These are phyloP conservation scores for Caenorhabditis sulstoni DNA, from an alignment of 2,888 invertebrate species.

Conservation along the genomic window DNA sequence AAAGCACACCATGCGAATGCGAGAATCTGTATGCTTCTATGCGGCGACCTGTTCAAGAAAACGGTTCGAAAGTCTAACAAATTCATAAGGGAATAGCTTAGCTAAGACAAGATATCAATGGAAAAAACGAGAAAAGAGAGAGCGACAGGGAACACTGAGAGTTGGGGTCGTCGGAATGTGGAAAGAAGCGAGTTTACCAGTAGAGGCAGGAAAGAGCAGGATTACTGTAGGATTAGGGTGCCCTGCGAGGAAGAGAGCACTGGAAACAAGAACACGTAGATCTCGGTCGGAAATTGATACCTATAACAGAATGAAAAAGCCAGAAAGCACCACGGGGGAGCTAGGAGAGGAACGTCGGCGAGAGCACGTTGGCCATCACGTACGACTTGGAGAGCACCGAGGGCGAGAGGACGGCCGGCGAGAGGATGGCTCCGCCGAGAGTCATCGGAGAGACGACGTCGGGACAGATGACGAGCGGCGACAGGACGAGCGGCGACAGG, in stretches of 20 bases:
- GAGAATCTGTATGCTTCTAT: too few species aligned
- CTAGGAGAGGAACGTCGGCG: slow-evolving; percentile 72
- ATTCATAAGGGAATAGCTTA: slow-evolving; percentile 35
- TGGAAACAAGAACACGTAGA: slow-evolving; percentile 25
- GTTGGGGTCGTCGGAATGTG: slow-evolving; percentile 8
- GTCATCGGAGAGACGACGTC: slow-evolving; percentile 68
- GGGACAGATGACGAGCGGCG: slow-evolving; percentile 61
- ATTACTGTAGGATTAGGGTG: slow-evolving; percentile 21
- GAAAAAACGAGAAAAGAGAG: neutral
- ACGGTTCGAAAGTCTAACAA: too few species aligned
- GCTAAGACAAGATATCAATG: slow-evolving; percentile 15
- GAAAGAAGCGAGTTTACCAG: slow-evolving; percentile 2
- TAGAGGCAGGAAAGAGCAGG: neutral
- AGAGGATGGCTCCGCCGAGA: slow-evolving; percentile 74
- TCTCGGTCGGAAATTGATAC: slow-evolving; percentile 4
- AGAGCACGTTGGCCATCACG: slow-evolving; percentile 75
- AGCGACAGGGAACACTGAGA: slow-evolving; percentile 11
- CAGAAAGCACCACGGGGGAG: neutral
- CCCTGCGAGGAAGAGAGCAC: neutral
- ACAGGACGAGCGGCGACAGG: slow-evolving; percentile 71
- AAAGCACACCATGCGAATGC: too few species aligned
- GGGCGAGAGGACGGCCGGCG: slow-evolving; percentile 75
- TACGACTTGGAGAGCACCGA: slow-evolving; percentile 73
- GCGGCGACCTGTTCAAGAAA: too few species aligned
- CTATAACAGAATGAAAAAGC: slow-evolving; percentile 14